Conservation (phyloP, 2,888 invertebrate species). For the Sialis lutaria region DNA sequence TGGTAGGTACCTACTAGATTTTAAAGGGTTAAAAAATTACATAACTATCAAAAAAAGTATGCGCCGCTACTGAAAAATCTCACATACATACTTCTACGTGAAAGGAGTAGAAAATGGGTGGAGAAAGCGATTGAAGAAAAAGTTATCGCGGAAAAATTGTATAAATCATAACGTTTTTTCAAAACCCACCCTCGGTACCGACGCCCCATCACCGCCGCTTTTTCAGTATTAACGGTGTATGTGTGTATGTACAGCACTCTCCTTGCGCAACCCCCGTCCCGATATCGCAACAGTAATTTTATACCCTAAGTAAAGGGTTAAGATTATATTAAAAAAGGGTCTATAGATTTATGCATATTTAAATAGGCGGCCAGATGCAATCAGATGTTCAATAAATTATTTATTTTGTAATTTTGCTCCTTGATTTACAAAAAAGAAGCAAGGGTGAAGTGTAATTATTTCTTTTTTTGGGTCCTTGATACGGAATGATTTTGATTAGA, state of each 20-base stretch:
- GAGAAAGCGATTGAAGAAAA: slow-evolving; percentile 6
- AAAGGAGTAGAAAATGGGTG: not conserved
- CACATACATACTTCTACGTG: no score
- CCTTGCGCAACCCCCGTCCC: not conserved
- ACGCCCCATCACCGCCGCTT: no score
- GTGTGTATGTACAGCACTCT: not conserved
- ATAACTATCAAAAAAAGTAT: no score
- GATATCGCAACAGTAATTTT: not conserved
- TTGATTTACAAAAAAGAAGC: not conserved
- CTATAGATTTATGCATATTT: slow-evolving; percentile 5
- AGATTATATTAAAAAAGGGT: slow-evolving; percentile 3
- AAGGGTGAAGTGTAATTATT: no score
- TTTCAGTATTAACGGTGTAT: no score
- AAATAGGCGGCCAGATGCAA: slow-evolving; percentile 1
- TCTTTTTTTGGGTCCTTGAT: no score
- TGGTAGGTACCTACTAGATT: no score
- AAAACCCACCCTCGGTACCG: no score
- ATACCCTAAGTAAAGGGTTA: not conserved
- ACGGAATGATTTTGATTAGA: no score
- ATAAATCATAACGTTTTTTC: slow-evolving; percentile 8
- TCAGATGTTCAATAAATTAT: slow-evolving; percentile 5
- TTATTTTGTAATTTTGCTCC: slow-evolving; percentile 3
- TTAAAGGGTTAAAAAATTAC: no score
- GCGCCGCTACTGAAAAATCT: no score
- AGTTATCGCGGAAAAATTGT: slow-evolving; percentile 10